A percentile compares a stretch with the other conserved stretches of the same genome.
Evolutionary conservation across 1,140 invertebrate species (phyloP).

Genomic region (Whitmania pigra): DNA sequence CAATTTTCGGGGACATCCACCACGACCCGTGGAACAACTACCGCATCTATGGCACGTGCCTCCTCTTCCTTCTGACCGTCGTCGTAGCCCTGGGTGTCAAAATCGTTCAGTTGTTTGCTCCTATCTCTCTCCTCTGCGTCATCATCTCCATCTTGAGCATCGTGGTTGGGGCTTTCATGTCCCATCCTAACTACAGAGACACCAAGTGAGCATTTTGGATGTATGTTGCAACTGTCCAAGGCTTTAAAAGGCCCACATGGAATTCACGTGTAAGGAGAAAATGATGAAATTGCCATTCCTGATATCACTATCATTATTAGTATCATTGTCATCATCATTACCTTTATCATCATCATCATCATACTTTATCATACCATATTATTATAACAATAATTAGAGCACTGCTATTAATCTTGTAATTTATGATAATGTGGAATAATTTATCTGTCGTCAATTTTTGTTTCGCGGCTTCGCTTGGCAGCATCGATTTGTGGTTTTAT

Average conservation of each 20-base stretch:
- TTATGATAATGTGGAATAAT: not conserved
- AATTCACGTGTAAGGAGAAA: no score
- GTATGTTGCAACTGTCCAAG: no score
- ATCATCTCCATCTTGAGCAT: slow-evolving; percentile 88
- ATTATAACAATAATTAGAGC: no score
- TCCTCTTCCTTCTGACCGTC: slow-evolving; percentile 78
- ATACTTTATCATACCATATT: no score
- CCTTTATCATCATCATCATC: no score
- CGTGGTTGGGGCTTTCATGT: slow-evolving; percentile 78
- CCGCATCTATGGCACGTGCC: slow-evolving; percentile 79
- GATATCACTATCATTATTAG: no score
- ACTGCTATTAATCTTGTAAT: no score
- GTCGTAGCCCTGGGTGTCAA: slow-evolving; percentile 94
- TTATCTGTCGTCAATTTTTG: not conserved
- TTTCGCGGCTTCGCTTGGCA: not conserved
- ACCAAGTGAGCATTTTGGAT: not conserved
- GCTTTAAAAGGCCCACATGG: not conserved
- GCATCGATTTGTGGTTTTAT: no score
- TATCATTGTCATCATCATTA: no score
- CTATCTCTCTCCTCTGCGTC: slow-evolving; percentile 85
- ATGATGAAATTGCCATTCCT: no score
- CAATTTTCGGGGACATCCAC: slow-evolving; percentile 76
- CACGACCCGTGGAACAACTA: slow-evolving; percentile 65
- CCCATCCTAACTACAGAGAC: slow-evolving; percentile 54
- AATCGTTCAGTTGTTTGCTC: slow-evolving; percentile 97